phyloP scores from a whole-genome alignment of 2,797 vertebrate species.

The Vespertilio murinus region DNA sequence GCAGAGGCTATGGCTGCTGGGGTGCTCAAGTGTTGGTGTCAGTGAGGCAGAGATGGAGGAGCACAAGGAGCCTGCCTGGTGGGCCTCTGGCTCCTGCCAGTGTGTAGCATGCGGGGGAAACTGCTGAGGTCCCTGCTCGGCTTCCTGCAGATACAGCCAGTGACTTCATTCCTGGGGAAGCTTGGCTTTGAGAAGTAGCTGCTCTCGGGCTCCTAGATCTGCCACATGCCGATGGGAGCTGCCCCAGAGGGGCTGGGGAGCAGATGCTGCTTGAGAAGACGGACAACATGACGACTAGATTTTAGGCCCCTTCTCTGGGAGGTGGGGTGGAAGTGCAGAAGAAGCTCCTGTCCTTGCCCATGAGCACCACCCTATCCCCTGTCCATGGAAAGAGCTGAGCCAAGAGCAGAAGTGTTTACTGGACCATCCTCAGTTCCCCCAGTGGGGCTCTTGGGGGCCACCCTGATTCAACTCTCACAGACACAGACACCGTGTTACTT shows the following conservation, averaged over 20 bases:
- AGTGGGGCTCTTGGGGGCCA: too few relatives aligned
- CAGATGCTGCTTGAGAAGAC: background rate
- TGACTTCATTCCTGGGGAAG: background rate
- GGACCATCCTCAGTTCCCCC: background rate
- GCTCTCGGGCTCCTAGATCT: background rate
- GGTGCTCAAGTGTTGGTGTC: background rate
- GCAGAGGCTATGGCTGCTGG: background rate
- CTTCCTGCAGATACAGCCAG: background rate
- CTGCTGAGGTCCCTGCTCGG: background rate
- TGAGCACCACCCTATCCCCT: fast-evolving
- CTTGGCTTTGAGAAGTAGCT: background rate
- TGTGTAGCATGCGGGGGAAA: too few relatives aligned
- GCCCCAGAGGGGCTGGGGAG: background rate
- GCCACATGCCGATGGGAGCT: background rate
- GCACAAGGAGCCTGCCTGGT: background rate
- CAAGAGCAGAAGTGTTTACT: background rate
- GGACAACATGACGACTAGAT: background rate
- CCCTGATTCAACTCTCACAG: background rate
- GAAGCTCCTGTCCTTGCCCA: background rate
- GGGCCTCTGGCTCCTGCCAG: background rate
- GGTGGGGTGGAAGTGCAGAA: background rate
- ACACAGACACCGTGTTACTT: background rate
- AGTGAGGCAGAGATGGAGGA: background rate
- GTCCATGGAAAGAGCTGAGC: background rate
- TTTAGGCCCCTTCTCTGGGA: background rate